Evolutionary conservation across 2,113 vertebrate genomes (phyloP).

Genomic region (Anarrhichthys ocellatus): DNA sequence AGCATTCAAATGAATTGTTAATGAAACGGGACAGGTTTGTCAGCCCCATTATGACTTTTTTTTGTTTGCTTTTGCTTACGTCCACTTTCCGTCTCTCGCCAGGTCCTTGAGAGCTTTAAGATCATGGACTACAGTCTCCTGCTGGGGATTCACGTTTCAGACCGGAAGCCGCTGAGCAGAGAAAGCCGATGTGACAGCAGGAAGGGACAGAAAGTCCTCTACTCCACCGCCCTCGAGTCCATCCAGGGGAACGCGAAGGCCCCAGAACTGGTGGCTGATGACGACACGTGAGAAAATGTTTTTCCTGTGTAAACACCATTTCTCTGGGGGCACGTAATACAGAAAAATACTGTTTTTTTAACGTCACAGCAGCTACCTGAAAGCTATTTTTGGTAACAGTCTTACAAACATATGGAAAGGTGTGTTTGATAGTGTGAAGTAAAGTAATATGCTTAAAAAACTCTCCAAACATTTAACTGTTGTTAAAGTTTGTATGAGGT

Average conservation of each 20-base stretch:
- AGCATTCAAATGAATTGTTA: background rate
- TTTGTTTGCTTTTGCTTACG: background rate
- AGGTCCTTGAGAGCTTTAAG: slow-evolving; percentile 98
- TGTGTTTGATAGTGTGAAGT: background rate
- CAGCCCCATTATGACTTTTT: background rate
- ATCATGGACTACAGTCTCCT: slow-evolving; percentile 99
- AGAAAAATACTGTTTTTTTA: background rate
- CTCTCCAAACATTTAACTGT: background rate
- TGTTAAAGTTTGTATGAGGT: background rate
- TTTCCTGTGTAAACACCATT: background rate
- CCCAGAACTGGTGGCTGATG: slow-evolving; percentile 83
- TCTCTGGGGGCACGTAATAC: background rate
- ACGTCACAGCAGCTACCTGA: background rate
- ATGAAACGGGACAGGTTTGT: background rate
- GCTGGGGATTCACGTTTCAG: slow-evolving; percentile 91
- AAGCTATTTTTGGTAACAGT: background rate
- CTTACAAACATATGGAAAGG: background rate
- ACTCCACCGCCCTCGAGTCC: slow-evolving; percentile 96
- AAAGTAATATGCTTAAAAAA: background rate
- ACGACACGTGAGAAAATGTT: slow-evolving; percentile 88
- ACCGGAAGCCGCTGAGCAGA: slow-evolving; percentile 83
- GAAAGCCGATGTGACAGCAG: slow-evolving; percentile 86
- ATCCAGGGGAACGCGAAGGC: slow-evolving; percentile 92
- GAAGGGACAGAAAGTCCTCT: slow-evolving; percentile 93
- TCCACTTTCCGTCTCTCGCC: background rate